These are phyloP conservation scores for Pogonocichla stellata DNA, from an alignment of 2,113 vertebrate species.

Conservation along the genomic window DNA sequence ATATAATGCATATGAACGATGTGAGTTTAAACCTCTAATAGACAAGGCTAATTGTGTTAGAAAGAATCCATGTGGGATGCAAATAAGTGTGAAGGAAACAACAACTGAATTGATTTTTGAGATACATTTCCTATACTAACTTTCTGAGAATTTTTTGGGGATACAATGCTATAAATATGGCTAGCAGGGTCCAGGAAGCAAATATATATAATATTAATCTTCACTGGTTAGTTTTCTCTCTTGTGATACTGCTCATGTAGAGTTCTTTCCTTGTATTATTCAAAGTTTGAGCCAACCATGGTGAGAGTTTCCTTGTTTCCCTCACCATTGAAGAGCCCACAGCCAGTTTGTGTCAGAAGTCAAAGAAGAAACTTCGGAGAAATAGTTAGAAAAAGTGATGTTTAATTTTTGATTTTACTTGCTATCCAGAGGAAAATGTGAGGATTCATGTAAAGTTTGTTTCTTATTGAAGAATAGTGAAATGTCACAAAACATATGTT, in stretches of 20 bases:
- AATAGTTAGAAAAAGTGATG: not conserved
- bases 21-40: not conserved
- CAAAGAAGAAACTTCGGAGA: not conserved
- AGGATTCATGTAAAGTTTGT: not conserved
- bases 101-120: not conserved
- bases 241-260: not conserved
- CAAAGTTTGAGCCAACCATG: not conserved
- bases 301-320: not conserved
- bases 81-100: not conserved
- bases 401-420: not conserved
- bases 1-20: not conserved
- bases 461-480: not conserved
- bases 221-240: not conserved
- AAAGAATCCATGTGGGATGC: not conserved
- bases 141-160: not conserved
- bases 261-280: not conserved
- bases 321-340: not conserved
- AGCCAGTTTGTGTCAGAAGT: not conserved
- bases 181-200: not conserved
- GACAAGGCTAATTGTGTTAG: not conserved
- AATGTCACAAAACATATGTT: not conserved
- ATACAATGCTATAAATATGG: not conserved
- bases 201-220: not conserved
- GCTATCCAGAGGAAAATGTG: not conserved
- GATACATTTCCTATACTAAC: not conserved